Percentiles rank a stretch among this genome's conserved stretches.
phyloP scores from a whole-genome alignment of 2,113 vertebrate genomes.

The Poeciliopsis prolifica region DNA sequence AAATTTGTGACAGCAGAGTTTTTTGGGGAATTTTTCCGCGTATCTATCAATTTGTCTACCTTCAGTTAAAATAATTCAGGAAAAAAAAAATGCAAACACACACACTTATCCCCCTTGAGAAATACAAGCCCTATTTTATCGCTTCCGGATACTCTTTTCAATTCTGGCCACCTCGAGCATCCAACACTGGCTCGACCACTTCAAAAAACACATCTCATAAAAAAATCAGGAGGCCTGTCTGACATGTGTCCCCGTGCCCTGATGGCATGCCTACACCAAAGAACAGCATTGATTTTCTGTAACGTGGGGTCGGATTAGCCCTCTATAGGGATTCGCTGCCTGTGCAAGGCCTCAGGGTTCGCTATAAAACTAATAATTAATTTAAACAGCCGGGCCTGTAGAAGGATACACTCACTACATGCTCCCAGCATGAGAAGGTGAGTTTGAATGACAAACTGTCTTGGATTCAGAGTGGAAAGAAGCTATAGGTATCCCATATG shows the following conservation, averaged over 20 bases:
- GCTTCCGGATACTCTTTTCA: constrained; percentile 80
- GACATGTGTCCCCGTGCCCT: constrained; percentile 85
- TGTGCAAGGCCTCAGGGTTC: constrained; percentile 82
- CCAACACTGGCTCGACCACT: constrained; percentile 75
- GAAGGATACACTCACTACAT: constrained; percentile 77
- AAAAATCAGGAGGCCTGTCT: constrained; percentile 81
- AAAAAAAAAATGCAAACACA: constrained; percentile 29
- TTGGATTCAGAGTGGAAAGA: constrained; percentile 41
- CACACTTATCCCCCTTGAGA: constrained; percentile 64
- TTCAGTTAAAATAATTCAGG: constrained; percentile 42
- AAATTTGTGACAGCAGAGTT: background rate
- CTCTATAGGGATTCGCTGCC: constrained; percentile 86
- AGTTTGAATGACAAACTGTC: constrained; percentile 70
- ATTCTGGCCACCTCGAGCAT: constrained; percentile 80
- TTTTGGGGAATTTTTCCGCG: background rate
- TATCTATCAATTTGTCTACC: constrained; percentile 18
- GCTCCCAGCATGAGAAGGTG: constrained; percentile 58
- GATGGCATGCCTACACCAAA: constrained; percentile 81
- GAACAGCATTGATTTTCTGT: constrained; percentile 88
- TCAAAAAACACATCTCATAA: constrained; percentile 82
- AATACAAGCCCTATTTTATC: constrained; percentile 56
- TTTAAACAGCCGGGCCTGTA: constrained; percentile 81
- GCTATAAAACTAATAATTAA: constrained; percentile 90
- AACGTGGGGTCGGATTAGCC: constrained; percentile 84
- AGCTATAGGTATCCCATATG: constrained; percentile 34